phyloP scores from a whole-genome alignment of 1,140 invertebrate species.

The Drosophila elegans region DNA sequence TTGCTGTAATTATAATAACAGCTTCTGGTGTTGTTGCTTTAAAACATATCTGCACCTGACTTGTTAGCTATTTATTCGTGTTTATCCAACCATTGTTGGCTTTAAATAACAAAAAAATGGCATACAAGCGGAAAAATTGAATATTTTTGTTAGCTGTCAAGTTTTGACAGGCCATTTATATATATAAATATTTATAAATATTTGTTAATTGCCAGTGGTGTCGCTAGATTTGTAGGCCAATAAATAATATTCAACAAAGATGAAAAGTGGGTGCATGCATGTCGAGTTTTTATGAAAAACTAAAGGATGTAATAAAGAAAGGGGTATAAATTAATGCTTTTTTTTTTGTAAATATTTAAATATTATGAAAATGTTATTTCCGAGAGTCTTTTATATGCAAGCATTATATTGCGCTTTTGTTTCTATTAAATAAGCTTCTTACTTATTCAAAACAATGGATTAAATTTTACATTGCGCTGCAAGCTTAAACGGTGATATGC shows the following conservation, averaged over 20 bases:
- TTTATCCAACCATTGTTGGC: conserved; percentile 53
- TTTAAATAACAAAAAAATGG: conserved; percentile 22
- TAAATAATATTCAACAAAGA: conserved; percentile 24
- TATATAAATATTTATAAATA: conserved; percentile 51
- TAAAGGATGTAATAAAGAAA: background rate
- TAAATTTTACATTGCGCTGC: too few relatives aligned
- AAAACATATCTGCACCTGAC: conserved; percentile 63
- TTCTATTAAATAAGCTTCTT: background rate
- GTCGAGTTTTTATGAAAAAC: background rate
- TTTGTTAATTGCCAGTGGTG: conserved; percentile 49
- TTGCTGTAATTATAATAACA: conserved; percentile 57
- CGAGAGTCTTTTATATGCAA: background rate
- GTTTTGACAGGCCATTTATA: conserved; percentile 31
- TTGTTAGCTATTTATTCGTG: conserved; percentile 57
- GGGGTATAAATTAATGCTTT: too few relatives aligned
- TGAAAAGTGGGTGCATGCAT: background rate
- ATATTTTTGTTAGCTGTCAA: conserved; percentile 50
- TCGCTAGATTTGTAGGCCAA: conserved; percentile 17
- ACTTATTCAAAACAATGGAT: background rate
- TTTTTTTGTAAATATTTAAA: too few relatives aligned
- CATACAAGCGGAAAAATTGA: conserved; percentile 16
- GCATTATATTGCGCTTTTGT: background rate
- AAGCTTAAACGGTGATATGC: too few relatives aligned
- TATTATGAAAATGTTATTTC: background rate
- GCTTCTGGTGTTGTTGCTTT: conserved; percentile 46